These are phyloP conservation scores for Dermatemys mawii DNA, from an alignment of 2,113 vertebrate species.

Conservation along the genomic window DNA sequence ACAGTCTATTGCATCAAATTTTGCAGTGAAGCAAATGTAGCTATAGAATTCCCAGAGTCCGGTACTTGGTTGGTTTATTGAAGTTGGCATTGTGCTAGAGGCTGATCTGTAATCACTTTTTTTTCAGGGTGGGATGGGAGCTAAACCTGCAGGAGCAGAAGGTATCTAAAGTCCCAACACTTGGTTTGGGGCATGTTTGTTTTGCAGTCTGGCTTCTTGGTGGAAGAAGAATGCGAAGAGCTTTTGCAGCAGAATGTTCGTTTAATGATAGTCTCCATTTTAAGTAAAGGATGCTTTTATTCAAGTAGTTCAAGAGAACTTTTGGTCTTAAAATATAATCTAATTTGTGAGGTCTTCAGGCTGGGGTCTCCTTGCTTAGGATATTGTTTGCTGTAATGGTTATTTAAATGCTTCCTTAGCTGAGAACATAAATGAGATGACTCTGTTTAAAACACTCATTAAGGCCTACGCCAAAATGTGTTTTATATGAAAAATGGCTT, in stretches of 20 bases:
- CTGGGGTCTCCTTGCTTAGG: not conserved
- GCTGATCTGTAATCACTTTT: not conserved
- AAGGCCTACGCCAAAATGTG: slow-evolving; percentile 55
- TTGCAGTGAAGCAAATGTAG: not conserved
- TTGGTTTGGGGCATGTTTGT: not conserved
- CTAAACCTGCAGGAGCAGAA: not conserved
- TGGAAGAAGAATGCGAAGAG: not conserved
- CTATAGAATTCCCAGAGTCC: not conserved
- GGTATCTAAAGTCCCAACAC: not conserved
- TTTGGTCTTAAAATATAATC: slow-evolving; percentile 29
- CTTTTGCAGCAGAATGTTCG: not conserved
- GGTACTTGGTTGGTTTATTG: not conserved
- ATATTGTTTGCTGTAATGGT: slow-evolving; percentile 19
- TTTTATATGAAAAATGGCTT: slow-evolving; percentile 74
- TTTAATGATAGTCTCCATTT: slow-evolving; percentile 18
- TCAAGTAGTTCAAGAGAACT: not conserved
- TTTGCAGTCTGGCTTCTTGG: not conserved
- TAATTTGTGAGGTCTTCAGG: not conserved
- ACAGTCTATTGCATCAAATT: not conserved
- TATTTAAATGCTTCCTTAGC: slow-evolving; percentile 46
- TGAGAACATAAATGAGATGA: slow-evolving; percentile 69
- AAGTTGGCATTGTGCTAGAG: not conserved
- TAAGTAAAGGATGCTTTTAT: not conserved
- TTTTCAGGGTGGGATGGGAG: not conserved
- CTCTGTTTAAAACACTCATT: slow-evolving; percentile 76